A percentile compares a stretch with the other conserved stretches of the same genome.
Conservation (phyloP, 2,888 invertebrate species). For the Leptinotarsa juncta region DNA sequence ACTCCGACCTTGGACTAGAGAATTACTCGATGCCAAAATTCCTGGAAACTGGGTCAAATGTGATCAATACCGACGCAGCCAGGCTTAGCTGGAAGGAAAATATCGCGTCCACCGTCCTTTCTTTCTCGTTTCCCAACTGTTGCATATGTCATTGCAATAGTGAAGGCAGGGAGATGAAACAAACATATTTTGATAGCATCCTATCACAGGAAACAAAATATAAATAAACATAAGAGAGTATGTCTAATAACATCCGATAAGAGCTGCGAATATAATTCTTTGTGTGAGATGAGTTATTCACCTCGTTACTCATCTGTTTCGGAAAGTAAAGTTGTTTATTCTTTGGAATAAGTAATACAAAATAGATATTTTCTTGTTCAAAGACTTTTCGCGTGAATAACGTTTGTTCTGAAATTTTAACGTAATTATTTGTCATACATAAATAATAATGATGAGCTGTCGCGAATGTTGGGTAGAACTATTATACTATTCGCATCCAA, state of each 20-base stretch:
- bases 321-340: too few species aligned
- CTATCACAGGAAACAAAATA: slow-evolving; percentile 7
- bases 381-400: too few species aligned
- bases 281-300: slow-evolving; percentile 3
- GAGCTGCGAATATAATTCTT: neutral
- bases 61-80: slow-evolving; percentile 16
- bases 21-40: neutral
- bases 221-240: neutral
- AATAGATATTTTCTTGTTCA: too few species aligned
- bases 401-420: too few species aligned
- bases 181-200: neutral
- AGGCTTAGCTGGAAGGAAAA: neutral
- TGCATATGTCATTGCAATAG: slow-evolving; percentile 8
- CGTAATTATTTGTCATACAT: too few species aligned
- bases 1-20: slow-evolving; percentile 11
- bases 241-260: neutral
- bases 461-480: too few species aligned
- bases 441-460: too few species aligned
- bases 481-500: too few species aligned
- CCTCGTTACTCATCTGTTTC: neutral
- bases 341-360: too few species aligned
- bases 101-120: neutral
- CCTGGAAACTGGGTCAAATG: slow-evolving; percentile 15
- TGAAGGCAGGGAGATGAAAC: neutral
- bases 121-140: slow-evolving; percentile 1